Base-by-base conservation (phyloP, 2,113 vertebrate genomes). In the Parus major region DNA sequence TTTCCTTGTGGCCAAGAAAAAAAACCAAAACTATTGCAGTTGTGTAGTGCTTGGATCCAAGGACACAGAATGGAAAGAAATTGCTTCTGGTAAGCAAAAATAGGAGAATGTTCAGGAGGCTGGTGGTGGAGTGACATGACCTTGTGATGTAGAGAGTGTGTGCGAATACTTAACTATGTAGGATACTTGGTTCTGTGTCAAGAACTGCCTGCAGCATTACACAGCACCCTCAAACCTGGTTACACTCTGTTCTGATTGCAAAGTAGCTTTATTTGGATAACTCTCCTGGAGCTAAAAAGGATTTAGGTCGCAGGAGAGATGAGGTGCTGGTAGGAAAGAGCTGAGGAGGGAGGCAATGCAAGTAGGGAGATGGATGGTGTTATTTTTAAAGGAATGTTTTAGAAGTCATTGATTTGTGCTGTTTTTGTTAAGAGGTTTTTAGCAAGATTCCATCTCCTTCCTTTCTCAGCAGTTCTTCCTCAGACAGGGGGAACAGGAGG, bases 181-280 rank as follows among this genome's bases (percentile, higher is more conserved):
- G 57, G 55, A 8, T 82, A 15, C 88, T 86, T 49, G 25, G 50
- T 73, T 90, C 86, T 82, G 8, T 82, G 53, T 84, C 86, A 86
- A 78, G 93, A 82, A 91, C 36, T 36, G 80, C 91, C 95, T 93
- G 91, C 91, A 87, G 88, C 88, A 31, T 81, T 93, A 42, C 15
- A 83, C 63, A 64, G 82, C 86, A 46, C 83, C 60, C 92, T 57
- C 69, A 64, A 63, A 84, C 86, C 53, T 64, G 81, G 49, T 79
- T 95, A 35, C 59, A 4, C 73, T 63, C 50, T 75, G 83, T 91
- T 91, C 94, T 89, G 41, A 35, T 42, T 82, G 49, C 91, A 85
- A 53, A 95, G 89, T 35, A 91, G 93, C 93, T 96, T 89, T 93
- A 91, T 95, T 93, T 95, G 95, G 88, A 63, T 92, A 84, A 79